Percentiles rank a stretch among this genome's conserved stretches.
Evolutionary conservation across 2,113 vertebrate species (phyloP).

Genomic region (Chamaetylas fuelleborni): DNA sequence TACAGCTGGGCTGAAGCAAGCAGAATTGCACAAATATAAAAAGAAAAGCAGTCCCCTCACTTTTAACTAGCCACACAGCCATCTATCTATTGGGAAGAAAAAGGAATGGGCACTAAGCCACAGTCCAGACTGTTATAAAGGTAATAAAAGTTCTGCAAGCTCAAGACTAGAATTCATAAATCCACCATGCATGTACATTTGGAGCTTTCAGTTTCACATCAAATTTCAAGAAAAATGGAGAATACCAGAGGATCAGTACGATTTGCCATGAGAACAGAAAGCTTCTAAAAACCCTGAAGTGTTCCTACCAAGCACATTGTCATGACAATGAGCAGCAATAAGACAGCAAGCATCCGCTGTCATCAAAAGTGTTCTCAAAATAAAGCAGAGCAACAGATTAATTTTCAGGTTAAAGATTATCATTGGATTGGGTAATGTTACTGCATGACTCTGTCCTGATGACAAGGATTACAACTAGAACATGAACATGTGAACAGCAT

Average conservation of each 20-base stretch:
- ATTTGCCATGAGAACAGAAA: not conserved
- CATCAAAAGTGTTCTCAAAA: not conserved
- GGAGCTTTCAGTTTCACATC: constrained; percentile 16
- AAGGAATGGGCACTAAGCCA: not conserved
- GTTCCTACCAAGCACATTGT: not conserved
- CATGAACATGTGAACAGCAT: not conserved
- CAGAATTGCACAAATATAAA: not conserved
- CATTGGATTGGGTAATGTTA: not conserved
- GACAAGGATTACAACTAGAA: not conserved
- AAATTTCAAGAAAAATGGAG: not conserved
- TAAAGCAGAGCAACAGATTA: not conserved
- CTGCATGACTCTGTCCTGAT: not conserved
- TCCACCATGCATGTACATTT: not conserved
- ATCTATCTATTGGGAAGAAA: not conserved
- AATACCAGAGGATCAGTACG: not conserved
- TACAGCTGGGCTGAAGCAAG: not conserved
- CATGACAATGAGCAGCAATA: not conserved
- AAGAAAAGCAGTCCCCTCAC: not conserved
- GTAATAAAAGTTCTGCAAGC: not conserved
- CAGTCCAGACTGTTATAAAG: not conserved
- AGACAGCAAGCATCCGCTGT: not conserved
- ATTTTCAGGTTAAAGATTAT: not conserved
- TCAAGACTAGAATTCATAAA: not conserved
- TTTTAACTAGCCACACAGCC: not conserved
- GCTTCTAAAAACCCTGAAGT: not conserved